A percentile compares a stretch with the other conserved stretches of the same genome.
Evolutionary conservation across 2,888 invertebrate genomes (phyloP).

Genomic region (Mesorhabditis belari): DNA sequence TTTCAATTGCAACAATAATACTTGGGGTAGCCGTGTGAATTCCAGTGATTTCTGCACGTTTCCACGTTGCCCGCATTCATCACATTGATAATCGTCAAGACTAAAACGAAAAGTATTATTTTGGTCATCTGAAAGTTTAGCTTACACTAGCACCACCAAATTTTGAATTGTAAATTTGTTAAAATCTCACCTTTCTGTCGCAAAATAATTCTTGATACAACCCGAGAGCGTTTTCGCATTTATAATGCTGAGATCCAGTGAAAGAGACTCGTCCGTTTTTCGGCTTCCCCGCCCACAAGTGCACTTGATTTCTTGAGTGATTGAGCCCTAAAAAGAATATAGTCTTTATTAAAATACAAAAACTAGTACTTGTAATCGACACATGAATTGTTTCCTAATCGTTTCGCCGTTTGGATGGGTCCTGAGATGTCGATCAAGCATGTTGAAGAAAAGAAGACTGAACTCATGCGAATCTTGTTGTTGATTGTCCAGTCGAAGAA

Average conservation of each 20-base stretch:
- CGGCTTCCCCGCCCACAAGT: constrained; percentile 24
- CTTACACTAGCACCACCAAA: background rate
- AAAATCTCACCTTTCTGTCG: constrained; percentile 25
- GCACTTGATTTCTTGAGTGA: constrained; percentile 14
- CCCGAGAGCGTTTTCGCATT: constrained; percentile 31
- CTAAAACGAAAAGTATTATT: constrained; percentile 13
- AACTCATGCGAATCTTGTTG: constrained; percentile 51
- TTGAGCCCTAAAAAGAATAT: background rate
- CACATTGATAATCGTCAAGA: constrained; percentile 40
- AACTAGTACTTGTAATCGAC: constrained; percentile 9
- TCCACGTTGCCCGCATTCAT: constrained; percentile 27
- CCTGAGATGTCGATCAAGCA: constrained; percentile 38
- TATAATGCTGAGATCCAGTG: constrained; percentile 38
- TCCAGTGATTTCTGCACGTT: constrained; percentile 13
- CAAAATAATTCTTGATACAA: constrained; percentile 32
- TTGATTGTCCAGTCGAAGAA: constrained; percentile 34
- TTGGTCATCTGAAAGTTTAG: background rate
- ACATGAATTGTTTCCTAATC: constrained; percentile 14
- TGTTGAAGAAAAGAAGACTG: constrained; percentile 41
- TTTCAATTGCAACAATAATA: constrained; percentile 44
- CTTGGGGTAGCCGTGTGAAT: constrained; percentile 34
- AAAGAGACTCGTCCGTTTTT: constrained; percentile 7
- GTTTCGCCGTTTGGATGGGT: constrained; percentile 41
- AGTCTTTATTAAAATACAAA: background rate
- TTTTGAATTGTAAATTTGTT: background rate